Conservation (phyloP, 2,888 invertebrate species). For the Eurois occulta region DNA sequence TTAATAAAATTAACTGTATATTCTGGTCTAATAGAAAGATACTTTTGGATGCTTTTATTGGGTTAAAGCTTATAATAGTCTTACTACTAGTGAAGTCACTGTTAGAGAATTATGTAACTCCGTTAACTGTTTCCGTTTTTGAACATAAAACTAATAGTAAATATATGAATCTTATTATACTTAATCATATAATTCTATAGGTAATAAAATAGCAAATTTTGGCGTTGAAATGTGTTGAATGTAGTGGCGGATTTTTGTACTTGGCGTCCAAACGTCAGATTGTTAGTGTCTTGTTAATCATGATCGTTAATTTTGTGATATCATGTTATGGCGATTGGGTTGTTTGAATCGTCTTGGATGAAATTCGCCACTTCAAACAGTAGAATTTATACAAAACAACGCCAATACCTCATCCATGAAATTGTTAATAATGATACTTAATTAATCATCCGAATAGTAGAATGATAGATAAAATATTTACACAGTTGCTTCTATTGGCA, state of each 20-base stretch:
- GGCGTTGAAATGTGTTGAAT: conserved; percentile 47
- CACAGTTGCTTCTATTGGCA: conserved; percentile 46
- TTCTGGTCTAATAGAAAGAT: conserved; percentile 46
- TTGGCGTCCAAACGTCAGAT: conserved; percentile 22
- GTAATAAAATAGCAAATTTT: conserved; percentile 52
- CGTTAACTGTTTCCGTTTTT: conserved; percentile 52
- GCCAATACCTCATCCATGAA: conserved; percentile 40
- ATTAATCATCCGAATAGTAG: conserved; percentile 31
- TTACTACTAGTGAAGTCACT: conserved; percentile 59
- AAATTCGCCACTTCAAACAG: conserved; percentile 43
- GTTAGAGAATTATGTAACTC: conserved; percentile 54
- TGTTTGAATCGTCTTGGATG: conserved; percentile 23
- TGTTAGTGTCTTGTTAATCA: conserved; percentile 48
- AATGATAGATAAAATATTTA: conserved; percentile 43
- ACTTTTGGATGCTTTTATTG: conserved; percentile 60
- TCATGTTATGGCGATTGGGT: conserved; percentile 45
- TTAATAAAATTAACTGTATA: conserved; percentile 52
- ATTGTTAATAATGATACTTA: conserved; percentile 54
- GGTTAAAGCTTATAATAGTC: conserved; percentile 55
- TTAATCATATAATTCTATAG: conserved; percentile 64
- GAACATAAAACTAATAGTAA: conserved; percentile 54
- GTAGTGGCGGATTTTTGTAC: conserved; percentile 45
- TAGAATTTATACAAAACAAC: conserved; percentile 28
- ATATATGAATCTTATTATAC: conserved; percentile 57
- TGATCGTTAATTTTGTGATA: conserved; percentile 53